Conservation (phyloP, 2,888 invertebrate genomes). For the Papilio elwesi region DNA sequence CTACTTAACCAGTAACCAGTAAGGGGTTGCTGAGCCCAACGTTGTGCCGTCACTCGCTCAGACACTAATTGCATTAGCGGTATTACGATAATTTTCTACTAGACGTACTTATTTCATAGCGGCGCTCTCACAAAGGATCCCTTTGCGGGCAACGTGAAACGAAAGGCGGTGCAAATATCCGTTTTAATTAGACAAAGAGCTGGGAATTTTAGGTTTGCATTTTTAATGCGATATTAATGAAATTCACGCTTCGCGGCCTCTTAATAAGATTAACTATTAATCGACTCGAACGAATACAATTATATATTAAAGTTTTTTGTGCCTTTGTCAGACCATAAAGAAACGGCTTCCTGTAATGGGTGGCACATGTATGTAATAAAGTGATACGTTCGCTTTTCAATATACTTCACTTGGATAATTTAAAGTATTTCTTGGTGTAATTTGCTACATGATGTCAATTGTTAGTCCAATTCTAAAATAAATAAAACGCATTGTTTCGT, state of each 20-base stretch:
- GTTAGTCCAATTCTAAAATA: no score
- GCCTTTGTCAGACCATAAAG: no score
- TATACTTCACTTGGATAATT: no score
- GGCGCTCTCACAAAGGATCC: slow-evolving; percentile 34
- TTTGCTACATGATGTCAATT: no score
- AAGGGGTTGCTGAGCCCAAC: slow-evolving; percentile 1
- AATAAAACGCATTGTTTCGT: no score
- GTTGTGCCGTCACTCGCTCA: slow-evolving; percentile 17
- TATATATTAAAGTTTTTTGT: background rate
- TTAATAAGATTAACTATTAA: slow-evolving; percentile 24
- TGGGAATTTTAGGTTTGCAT: slow-evolving; percentile 32
- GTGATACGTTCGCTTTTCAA: no score
- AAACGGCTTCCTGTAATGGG: no score
- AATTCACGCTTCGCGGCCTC: slow-evolving; percentile 32
- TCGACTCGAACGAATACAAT: slow-evolving; percentile 9
- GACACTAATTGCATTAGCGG: slow-evolving; percentile 39
- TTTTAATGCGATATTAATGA: slow-evolving; percentile 36
- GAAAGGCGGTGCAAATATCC: slow-evolving; percentile 39
- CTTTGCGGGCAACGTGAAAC: slow-evolving; percentile 33
- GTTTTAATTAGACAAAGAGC: slow-evolving; percentile 41
- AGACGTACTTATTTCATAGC: slow-evolving; percentile 32
- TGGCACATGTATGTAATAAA: no score
- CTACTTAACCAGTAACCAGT: background rate
- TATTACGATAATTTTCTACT: slow-evolving; percentile 38
- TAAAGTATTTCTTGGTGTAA: no score